These are phyloP conservation scores for Heliconius eleuchia DNA, from an alignment of 1,140 invertebrate genomes.

Conservation along the genomic window DNA sequence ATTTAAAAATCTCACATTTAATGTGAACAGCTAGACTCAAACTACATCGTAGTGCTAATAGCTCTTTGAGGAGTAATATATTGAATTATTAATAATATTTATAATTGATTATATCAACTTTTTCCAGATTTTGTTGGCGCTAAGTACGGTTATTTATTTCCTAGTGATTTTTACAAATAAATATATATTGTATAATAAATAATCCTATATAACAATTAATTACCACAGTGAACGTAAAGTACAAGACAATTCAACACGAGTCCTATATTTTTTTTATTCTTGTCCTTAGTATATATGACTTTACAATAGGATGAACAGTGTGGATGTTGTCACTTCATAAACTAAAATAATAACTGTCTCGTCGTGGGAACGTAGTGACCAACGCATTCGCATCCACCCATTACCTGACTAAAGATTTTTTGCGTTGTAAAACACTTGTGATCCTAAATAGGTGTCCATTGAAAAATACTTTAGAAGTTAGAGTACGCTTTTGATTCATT, in stretches of 20 bases:
- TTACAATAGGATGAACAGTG: constrained; percentile 55
- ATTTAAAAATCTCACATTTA: not conserved
- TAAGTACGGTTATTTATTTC: no score
- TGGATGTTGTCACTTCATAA: constrained; percentile 67
- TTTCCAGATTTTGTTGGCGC: not conserved
- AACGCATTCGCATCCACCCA: constrained; percentile 71
- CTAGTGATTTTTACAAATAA: not conserved
- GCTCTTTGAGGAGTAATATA: no score
- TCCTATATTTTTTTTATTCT: not conserved
- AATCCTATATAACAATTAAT: not conserved
- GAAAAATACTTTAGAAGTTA: constrained; percentile 57
- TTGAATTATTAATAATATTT: not conserved
- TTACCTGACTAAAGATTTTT: constrained; percentile 68
- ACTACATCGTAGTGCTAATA: no score
- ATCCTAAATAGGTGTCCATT: constrained; percentile 61
- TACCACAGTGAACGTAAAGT: not conserved
- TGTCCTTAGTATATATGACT: not conserved
- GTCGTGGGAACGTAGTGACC: constrained; percentile 64
- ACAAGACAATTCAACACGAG: not conserved
- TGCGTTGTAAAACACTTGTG: constrained; percentile 71
- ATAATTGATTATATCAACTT: not conserved
- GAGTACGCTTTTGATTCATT: constrained; percentile 53
- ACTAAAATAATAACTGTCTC: constrained; percentile 58
- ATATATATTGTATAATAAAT: not conserved
- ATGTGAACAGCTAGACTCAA: no score